phyloP scores from a whole-genome alignment of 2,888 invertebrate species.

The Portevinia maculata region DNA sequence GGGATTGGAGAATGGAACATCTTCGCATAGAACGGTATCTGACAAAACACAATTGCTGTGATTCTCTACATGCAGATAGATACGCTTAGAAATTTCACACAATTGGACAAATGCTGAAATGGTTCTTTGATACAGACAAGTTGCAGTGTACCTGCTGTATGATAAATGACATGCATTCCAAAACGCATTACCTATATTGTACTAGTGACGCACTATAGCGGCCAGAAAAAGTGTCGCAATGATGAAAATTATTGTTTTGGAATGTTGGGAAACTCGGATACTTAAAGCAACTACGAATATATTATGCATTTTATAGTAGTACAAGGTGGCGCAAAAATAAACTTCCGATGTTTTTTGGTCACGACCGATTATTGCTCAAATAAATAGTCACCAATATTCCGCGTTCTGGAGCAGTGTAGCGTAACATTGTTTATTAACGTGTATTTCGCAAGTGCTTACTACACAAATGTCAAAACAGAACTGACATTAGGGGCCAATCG shows the following conservation, averaged over 20 bases:
- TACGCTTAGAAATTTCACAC: constrained; percentile 54
- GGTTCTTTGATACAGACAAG: constrained; percentile 51
- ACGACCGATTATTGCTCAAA: no score
- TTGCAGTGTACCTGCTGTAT: constrained; percentile 46
- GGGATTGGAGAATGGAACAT: constrained; percentile 19
- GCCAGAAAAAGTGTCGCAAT: constrained; percentile 10
- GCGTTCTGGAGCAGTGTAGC: no score
- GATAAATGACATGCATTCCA: constrained; percentile 36
- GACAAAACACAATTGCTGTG: constrained; percentile 42
- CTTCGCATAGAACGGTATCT: constrained; percentile 31
- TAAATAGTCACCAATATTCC: no score
- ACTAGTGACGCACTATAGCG: neutral
- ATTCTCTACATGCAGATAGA: constrained; percentile 16
- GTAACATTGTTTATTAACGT: no score
- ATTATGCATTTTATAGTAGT: neutral
- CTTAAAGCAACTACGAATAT: no score
- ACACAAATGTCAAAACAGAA: no score
- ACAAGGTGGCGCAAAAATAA: no score
- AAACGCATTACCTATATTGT: constrained; percentile 14
- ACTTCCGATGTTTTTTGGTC: no score
- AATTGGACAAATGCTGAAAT: constrained; percentile 53
- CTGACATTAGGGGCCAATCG: no score
- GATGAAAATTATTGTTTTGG: neutral
- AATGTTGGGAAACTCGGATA: no score
- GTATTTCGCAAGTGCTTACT: no score